Conservation (phyloP, 2,113 vertebrate species). For the Hippocampus mohnikei region DNA sequence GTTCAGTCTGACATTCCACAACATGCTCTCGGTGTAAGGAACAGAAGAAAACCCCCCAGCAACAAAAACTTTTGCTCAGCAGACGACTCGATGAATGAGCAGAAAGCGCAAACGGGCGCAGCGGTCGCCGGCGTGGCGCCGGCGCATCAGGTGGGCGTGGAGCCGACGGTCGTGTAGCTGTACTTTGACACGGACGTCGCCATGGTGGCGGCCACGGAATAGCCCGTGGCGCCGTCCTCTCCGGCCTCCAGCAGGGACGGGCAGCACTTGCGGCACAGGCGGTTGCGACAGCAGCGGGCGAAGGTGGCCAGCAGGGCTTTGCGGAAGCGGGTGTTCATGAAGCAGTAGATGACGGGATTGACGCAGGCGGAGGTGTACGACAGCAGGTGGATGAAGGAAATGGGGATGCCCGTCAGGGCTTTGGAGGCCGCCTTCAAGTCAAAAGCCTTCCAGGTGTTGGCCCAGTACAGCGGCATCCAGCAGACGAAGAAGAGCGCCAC, state of each 20-base stretch:
- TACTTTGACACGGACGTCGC: slow-evolving; percentile 83
- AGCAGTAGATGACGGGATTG: slow-evolving; percentile 96
- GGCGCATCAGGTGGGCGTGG: slow-evolving; percentile 73
- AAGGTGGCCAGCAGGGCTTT: slow-evolving; percentile 81
- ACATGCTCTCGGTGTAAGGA: slow-evolving; percentile 40
- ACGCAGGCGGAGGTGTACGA: slow-evolving; percentile 85
- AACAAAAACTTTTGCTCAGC: slow-evolving; percentile 25
- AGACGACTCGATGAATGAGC: slow-evolving; percentile 24
- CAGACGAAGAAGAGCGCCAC: slow-evolving; percentile 91
- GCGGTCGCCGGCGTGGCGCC: no score
- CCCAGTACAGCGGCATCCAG: slow-evolving; percentile 88
- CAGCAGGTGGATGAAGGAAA: slow-evolving; percentile 94
- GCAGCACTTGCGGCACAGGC: slow-evolving; percentile 40
- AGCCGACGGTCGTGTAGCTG: slow-evolving; percentile 91
- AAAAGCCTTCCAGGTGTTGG: slow-evolving; percentile 92
- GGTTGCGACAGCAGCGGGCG: slow-evolving; percentile 66
- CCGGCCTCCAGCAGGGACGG: slow-evolving; percentile 33
- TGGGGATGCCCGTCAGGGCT: slow-evolving; percentile 81
- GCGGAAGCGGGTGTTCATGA: slow-evolving; percentile 95
- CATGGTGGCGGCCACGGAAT: slow-evolving; percentile 75
- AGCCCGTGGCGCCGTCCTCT: slow-evolving; percentile 62
- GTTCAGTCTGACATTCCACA: slow-evolving; percentile 27
- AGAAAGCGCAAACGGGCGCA: slow-evolving; percentile 1
- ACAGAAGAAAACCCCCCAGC: slow-evolving; percentile 27
- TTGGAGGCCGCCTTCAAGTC: slow-evolving; percentile 69